Base-by-base conservation (phyloP, 2,113 vertebrate species). In the Lampris incognitus region DNA sequence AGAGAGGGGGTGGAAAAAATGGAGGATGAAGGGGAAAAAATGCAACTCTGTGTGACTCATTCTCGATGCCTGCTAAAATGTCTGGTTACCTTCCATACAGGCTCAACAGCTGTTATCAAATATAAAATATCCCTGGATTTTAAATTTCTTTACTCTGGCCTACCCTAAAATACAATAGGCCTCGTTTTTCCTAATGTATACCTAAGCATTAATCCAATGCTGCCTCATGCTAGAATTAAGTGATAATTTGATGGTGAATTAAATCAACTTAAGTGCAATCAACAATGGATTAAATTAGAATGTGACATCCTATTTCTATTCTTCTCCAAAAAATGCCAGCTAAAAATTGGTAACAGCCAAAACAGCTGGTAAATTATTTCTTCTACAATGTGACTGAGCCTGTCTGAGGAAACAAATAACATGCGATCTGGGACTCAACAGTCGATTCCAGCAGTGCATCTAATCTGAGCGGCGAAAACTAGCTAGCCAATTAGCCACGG, bases 391-490 rank as follows among this genome's bases (percentile, higher is more conserved):
- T 4, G 69, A 74, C 74, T 79, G 76, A 69, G 81, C 81, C 82
- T 85, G 79, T 88, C 69, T 89, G 84, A 81, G 73, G 69, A 82
- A 83, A 85, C 73, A 76, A 85, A 82, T 78, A 87, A 85, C 89
- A 88, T 80, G 69, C 72, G 82, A 86, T 85, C 83, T 88, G 83
- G 85, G 88, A 83, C 74, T 81, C 70, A 10, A 83, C 73, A 52
- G 79, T 91, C 60, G 69, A 90, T 91, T 89, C 92, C 90, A 88
- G 85, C 86, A 85, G 86, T 90, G 89, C 85, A 83, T 89, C 91
- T 85, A 91, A 91, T 91, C 81, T 91, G 84, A 88, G 88, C 73
- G 73, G 70, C 73, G 85, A 85, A 86, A 91, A 86, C 83, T 83
- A 70, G 82, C 87, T 54, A 72, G 78, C 86, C 79, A 90, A 91